phyloP scores from a whole-genome alignment of 2,888 invertebrate genomes.

The Griposia aprilina region DNA sequence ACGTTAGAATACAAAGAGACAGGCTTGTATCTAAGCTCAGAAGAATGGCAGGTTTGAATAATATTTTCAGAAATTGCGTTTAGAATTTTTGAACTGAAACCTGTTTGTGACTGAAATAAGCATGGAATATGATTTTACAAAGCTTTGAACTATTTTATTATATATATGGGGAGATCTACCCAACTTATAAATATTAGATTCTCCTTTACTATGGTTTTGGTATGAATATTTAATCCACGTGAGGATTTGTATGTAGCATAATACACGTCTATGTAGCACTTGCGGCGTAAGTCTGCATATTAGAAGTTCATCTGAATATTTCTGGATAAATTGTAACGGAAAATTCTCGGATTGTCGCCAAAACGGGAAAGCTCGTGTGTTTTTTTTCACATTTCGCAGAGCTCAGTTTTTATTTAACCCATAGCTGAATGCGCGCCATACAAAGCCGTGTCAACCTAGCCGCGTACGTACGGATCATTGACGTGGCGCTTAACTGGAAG shows the following conservation, averaged over 20 bases:
- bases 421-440: conserved; percentile 81
- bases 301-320: conserved; percentile 56
- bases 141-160: conserved; percentile 16
- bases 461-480: conserved; percentile 64
- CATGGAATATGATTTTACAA: conserved; percentile 28
- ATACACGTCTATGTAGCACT: conserved; percentile 8
- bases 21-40: conserved; percentile 54
- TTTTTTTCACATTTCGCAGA: conserved; percentile 75
- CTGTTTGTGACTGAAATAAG: conserved; percentile 47
- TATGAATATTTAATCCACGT: conserved; percentile 39
- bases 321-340: conserved; percentile 57
- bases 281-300: conserved; percentile 27
- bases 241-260: conserved; percentile 17
- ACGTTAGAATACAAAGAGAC: conserved; percentile 63
- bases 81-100: conserved; percentile 45
- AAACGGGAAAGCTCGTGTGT: conserved; percentile 67
- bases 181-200: conserved; percentile 15
- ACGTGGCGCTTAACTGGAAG: conserved; percentile 63
- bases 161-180: background rate
- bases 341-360: conserved; percentile 66
- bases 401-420: conserved; percentile 83
- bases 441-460: conserved; percentile 82
- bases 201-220: conserved; percentile 14
- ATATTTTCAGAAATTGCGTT: conserved; percentile 58
- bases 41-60: conserved; percentile 61